Conservation (phyloP, 2,888 invertebrate genomes). For the Synergus laeviventris region DNA sequence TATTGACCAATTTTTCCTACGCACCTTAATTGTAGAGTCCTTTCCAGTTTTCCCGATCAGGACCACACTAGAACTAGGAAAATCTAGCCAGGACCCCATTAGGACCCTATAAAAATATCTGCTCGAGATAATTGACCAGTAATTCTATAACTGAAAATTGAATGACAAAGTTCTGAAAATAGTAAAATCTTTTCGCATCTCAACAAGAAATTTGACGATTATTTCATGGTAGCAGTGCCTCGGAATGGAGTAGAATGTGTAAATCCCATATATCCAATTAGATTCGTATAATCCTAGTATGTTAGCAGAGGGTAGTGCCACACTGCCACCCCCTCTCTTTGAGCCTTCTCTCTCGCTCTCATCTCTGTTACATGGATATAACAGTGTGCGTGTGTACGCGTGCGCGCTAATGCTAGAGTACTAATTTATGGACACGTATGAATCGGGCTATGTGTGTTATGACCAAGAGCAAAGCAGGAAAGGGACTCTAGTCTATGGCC, state of each 20-base stretch:
- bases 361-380: conserved; percentile 17
- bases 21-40: no score
- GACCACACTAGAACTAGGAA: no score
- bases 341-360: conserved; percentile 44
- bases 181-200: background rate
- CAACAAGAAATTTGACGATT: conserved; percentile 34
- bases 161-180: background rate
- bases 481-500: conserved; percentile 62
- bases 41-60: no score
- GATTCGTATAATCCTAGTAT: conserved; percentile 72
- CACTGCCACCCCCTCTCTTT: conserved; percentile 55
- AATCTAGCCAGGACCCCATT: no score
- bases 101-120: no score
- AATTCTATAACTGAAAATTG: background rate
- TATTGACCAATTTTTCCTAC: no score
- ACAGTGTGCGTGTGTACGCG: conserved; percentile 50
- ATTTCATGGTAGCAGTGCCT: conserved; percentile 23
- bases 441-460: conserved; percentile 62
- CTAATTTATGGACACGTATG: conserved; percentile 73
- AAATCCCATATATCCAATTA: conserved; percentile 73
- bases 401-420: conserved; percentile 70
- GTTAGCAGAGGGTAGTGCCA: conserved; percentile 63
- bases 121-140: background rate
- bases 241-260: conserved; percentile 46
- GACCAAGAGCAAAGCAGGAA: conserved; percentile 59